These are phyloP conservation scores for Tetraneura akinire DNA, from an alignment of 1,140 invertebrate species.

Conservation along the genomic window DNA sequence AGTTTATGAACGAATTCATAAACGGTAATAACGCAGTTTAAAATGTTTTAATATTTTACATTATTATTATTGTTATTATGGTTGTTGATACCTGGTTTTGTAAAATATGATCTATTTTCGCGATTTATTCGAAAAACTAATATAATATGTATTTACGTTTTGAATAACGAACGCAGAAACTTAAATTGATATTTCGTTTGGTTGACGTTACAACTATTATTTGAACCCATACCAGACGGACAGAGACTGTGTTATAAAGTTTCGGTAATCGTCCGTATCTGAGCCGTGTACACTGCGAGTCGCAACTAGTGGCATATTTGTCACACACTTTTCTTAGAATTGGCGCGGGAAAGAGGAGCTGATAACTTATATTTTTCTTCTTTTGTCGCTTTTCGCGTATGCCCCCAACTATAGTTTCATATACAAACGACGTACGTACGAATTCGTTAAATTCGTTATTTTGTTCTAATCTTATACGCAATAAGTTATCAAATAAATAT, in stretches of 20 bases:
- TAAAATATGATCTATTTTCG: neutral
- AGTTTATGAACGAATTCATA: neutral
- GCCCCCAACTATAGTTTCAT: no score
- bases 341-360: neutral
- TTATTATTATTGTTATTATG: neutral
- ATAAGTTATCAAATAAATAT: no score
- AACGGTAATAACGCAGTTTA: neutral
- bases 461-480: neutral
- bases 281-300: conserved; percentile 1
- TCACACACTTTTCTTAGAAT: conserved; percentile 23
- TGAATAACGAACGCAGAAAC: neutral
- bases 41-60: no score
- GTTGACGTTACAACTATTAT: neutral
- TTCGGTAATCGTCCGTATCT: conserved; percentile 10
- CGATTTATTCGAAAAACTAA: neutral
- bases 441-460: conserved; percentile 6
- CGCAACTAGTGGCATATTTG: conserved; percentile 50
- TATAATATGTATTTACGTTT: neutral
- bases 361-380: conserved; percentile 11
- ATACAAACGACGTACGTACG: neutral
- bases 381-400: neutral
- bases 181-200: conserved; percentile 32
- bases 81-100: no score
- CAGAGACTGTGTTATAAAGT: neutral
- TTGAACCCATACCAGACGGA: no score